Base-by-base conservation (phyloP, 2,797 vertebrate species). In the Betta splendens region DNA sequence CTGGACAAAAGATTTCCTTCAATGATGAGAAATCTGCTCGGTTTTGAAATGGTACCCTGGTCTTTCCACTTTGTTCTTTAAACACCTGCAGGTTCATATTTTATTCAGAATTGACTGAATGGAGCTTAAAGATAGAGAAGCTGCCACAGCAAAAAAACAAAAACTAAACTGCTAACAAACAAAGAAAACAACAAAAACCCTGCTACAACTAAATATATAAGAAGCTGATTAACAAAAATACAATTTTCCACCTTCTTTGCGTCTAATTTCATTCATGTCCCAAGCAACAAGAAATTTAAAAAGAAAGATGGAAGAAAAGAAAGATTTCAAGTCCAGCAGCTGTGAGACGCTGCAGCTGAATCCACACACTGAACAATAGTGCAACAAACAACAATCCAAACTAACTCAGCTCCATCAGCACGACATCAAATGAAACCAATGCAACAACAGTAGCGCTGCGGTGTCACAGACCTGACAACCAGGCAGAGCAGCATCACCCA, bases 21-120 rank as follows among this genome's bases (percentile, higher is more conserved):
- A 72, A 36, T 26, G 9, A 50, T 46, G 42, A 59, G 12, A 57
- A 11, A 48, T 72, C 40, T 72, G 38, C n/a, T 53, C 47, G 68
- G 36, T 59, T 62, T 44, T 17, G 0, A 59, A 61, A 47, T 39
- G 2, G 12, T 21, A n/a, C 20, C 28, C 0, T 13, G 20, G 46
- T 43, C 52, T 32, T 39, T 39, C 8, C 15, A 46, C 22, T 31
- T 9, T 59, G 3, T 39, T 35, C 20, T 58, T 50, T 42, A 62
- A 26, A 31, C 43, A n/a, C 1, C 10, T 36, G 10, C 7, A 32
- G n/a, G 8, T 21, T 28, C 33, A 52, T 12, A 2, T 51, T 56
- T 51, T 20, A 58, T 48, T 25, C 21, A 52, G 28, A 44, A 36
- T 47, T 29, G 10, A 8, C 13, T 49, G 36, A 49, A 47, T 56